These are phyloP conservation scores for Uloborus diversus DNA, from an alignment of 1,140 invertebrate genomes.

Conservation along the genomic window DNA sequence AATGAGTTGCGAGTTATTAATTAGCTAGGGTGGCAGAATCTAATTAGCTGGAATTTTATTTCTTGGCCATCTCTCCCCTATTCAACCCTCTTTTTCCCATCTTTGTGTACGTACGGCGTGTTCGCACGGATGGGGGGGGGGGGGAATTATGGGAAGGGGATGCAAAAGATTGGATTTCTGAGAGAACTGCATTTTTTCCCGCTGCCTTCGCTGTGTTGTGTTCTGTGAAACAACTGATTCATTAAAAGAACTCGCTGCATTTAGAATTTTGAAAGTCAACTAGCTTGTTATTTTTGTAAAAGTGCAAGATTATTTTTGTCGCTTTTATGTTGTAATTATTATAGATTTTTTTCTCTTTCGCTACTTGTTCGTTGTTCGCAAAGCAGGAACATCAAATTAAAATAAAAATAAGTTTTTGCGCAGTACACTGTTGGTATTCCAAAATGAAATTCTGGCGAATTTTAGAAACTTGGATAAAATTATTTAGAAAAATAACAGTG, in stretches of 20 bases:
- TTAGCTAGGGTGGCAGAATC: constrained; percentile 46
- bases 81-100: not conserved
- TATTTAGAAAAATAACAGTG: no score
- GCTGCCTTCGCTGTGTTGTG: not conserved
- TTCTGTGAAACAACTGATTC: constrained; percentile 21
- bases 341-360: no score
- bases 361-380: no score
- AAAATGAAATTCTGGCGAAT: no score
- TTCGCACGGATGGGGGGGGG: not conserved
- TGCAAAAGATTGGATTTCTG: constrained; percentile 17
- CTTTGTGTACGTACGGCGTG: not conserved
- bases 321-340: no score
- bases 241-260: not conserved
- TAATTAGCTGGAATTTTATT: constrained; percentile 54
- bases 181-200: not conserved
- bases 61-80: constrained; percentile 4
- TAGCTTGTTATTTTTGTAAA: no score
- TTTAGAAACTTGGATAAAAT: no score
- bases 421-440: no score
- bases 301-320: no score
- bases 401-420: no score
- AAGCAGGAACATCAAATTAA: no score
- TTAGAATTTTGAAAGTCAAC: not conserved
- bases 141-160: not conserved
- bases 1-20: constrained; percentile 51